phyloP scores from a whole-genome alignment of 37 sponge, comb jelly and placozoan species.

The Amphimedon queenslandica region DNA sequence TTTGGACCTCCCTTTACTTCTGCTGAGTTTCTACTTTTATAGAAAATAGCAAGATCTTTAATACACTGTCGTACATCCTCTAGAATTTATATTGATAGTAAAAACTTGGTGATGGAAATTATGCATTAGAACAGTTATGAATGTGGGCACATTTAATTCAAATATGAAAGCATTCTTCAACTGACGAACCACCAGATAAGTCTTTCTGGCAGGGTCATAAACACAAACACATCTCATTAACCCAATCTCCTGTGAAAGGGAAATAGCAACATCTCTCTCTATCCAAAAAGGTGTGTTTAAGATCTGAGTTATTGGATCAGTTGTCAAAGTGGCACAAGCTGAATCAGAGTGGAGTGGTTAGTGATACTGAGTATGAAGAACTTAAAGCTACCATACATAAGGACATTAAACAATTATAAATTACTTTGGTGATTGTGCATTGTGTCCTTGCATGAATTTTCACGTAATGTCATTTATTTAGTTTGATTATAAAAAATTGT shows the following conservation, averaged over 20 bases:
- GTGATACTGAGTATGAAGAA: background rate
- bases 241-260: background rate
- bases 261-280: too few species aligned
- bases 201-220: slow-evolving; percentile 15
- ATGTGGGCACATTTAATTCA: slow-evolving; percentile 28
- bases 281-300: background rate
- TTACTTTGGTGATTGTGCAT: background rate
- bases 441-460: too few species aligned
- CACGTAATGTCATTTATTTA: background rate
- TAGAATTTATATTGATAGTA: too few species aligned
- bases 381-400: background rate
- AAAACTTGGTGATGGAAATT: background rate
- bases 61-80: too few species aligned
- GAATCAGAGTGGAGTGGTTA: background rate
- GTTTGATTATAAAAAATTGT: background rate
- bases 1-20: too few species aligned
- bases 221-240: background rate
- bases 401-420: background rate
- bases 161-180: too few species aligned
- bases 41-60: too few species aligned
- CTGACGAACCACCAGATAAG: too few species aligned
- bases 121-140: slow-evolving; percentile 10
- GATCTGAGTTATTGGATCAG: background rate
- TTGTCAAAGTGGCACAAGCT: background rate
- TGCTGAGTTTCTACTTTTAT: too few species aligned